Evolutionary conservation across 2,113 vertebrate species (phyloP), one percentile per base, ranked within the genome.

Genomic region (Megaceryle maxima): DNA sequence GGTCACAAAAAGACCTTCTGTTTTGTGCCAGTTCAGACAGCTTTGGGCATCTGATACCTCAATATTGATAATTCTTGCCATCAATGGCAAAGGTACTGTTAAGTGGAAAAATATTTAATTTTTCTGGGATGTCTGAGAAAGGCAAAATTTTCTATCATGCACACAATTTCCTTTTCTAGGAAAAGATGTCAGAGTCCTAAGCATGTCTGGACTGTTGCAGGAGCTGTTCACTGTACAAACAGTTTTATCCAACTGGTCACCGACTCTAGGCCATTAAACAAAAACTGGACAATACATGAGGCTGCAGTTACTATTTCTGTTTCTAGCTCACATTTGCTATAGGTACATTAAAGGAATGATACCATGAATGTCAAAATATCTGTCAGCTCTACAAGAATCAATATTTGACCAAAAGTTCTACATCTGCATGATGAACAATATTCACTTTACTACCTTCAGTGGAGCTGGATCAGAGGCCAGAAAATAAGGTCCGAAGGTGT

Each of bases 211-310:
- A 79, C 37, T 24, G 16, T 80, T 37, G 31, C 39, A 90, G 83
- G 66, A 95, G 41, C 29, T 69, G 22, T 78, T 91, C 83, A 76
- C 43, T 94, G 85, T 82, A 78, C 87, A 93, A 95, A 87, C 60
- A 91, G 35, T 90, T 93, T 81, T 69, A 88, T 56, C 28, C 64
- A 86, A 79, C 13, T 51, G 48, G 66, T 84, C 68, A 89, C 78
- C 46, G 76, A n/a, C 9, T 74, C 3, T 1, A 92, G 41, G 35
- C 66, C 24, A 76, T 64, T 14, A 24, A 86, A 67, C 8, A 44
- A 66, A 43, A 77, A 24, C 1, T 62, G 31, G 28, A 24, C 22
- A 82, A 62, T 17, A 6, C 10, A 29, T 15, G 50, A 78, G 25
- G 31, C 43, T 82, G 51, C 67, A 90, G 44, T 55, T 72, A 44